Evolutionary conservation across 2,888 invertebrate species (phyloP), one percentile per base, ranked within the genome.

Genomic region (Aphidius colemani): DNA sequence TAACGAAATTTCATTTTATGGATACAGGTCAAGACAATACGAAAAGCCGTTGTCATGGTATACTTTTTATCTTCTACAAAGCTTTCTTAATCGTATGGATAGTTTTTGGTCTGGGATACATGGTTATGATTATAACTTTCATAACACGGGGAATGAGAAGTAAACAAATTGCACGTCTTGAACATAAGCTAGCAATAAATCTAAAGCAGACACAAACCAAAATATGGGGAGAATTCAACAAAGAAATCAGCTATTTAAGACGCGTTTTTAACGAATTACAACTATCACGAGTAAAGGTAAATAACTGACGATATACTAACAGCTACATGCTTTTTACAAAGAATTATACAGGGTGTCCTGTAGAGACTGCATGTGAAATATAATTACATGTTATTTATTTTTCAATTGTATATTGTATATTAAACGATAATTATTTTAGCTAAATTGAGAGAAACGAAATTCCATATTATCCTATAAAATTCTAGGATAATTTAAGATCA

Each of bases 91-190:
- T 95, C 44, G 82, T 92, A 40, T 96, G 96, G 96, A 93, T 96
- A 61, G 93, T 95, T 66, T 94, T 95, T 75, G 95, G 96, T 0
- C 86, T 96, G 68, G 95, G 95, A 0, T 96, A 96, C 81, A 87
- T 95, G 53, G 89, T 95, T 39, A 96, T 96, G 95, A 88, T 94
- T 53, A 88, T 94, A 71, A 92, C 92, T 1, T 94, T 94, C 76
- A 92, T 95, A 70, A 90, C 93, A 0, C 87, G 89, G 65, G 92
- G 90, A 6, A 86, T 92, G 87, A 85, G 87, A 60, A 93, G 92
- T 71, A 92, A 94, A 78, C 86, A 88, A 72, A 86, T 94, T 61
- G 87, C 88, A 46, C 85, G 86, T 72, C 83, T 94, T 68, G 94
- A 94, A 78, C 91, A 91, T 73, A 90, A 91, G 78, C 84, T 94